Evolutionary conservation across 2,113 vertebrate genomes (phyloP).

Genomic region (Tachysurus vachellii): DNA sequence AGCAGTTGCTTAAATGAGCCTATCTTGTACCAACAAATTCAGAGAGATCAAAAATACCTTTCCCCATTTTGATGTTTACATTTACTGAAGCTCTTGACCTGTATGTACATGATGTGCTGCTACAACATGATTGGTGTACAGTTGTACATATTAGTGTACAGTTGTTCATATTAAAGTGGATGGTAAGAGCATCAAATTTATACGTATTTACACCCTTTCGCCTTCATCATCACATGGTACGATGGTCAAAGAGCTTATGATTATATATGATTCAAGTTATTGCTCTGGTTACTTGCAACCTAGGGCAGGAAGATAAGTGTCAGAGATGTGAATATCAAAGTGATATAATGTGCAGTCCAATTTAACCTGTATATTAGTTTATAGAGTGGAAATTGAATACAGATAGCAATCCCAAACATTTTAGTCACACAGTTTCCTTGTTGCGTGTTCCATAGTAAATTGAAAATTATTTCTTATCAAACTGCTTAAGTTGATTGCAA

Average conservation of each 20-base stretch:
- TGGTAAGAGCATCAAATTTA: conserved; percentile 14
- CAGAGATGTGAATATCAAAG: background rate
- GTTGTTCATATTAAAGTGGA: no score
- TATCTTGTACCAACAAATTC: no score
- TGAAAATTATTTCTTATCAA: background rate
- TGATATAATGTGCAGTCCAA: background rate
- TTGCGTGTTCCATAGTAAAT: background rate
- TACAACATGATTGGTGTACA: no score
- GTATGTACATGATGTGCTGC: no score
- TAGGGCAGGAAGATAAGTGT: background rate
- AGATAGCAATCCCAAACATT: background rate
- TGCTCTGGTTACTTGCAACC: conserved; percentile 23
- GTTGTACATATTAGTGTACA: no score
- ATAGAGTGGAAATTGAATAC: background rate
- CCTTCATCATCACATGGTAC: conserved; percentile 20
- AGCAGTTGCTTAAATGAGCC: no score
- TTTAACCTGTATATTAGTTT: background rate
- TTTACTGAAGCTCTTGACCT: no score
- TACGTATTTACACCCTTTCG: conserved; percentile 27
- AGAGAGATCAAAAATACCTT: no score
- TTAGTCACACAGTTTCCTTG: background rate
- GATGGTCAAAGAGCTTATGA: conserved; percentile 3
- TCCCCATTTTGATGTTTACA: no score
- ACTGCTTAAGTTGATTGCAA: background rate
- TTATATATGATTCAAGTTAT: conserved; percentile 2